Evolutionary conservation across 1,140 invertebrate species (phyloP).

Genomic region (Drosophila cardini): DNA sequence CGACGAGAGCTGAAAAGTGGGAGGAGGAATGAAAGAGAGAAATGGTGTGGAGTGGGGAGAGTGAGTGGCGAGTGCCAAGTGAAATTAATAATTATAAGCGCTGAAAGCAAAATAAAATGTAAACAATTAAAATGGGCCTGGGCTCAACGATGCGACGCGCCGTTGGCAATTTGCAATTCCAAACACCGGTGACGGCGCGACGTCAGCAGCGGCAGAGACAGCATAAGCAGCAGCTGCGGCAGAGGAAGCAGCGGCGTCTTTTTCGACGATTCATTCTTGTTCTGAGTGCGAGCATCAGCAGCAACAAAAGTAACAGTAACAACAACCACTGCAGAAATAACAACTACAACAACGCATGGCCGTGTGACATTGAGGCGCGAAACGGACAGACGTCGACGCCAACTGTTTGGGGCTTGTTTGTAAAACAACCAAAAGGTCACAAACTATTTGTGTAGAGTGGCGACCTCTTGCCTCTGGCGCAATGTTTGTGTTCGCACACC

Average conservation of each 20-base stretch:
- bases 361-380: conserved; percentile 48
- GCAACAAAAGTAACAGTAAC: conserved; percentile 17
- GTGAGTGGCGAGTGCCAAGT: conserved; percentile 51
- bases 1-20: neutral
- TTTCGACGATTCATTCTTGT: conserved; percentile 36
- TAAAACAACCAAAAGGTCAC: conserved; percentile 80
- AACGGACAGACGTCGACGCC: conserved; percentile 52
- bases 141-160: conserved; percentile 63
- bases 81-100: conserved; percentile 83
- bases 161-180: conserved; percentile 78
- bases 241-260: conserved; percentile 22
- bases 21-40: neutral
- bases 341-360: conserved; percentile 4
- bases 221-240: neutral
- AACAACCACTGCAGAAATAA: conserved; percentile 8
- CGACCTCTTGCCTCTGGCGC: conserved; percentile 67
- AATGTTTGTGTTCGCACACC: conserved; percentile 61
- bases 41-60: neutral
- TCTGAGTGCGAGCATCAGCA: conserved; percentile 27
- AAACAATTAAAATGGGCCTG: conserved; percentile 80
- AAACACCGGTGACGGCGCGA: conserved; percentile 61
- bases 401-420: conserved; percentile 72
- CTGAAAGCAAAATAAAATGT: conserved; percentile 81
- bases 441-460: conserved; percentile 78
- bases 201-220: conserved; percentile 11